Evolutionary conservation across 2,113 vertebrate genomes (phyloP), one percentile per base, ranked within the genome.

Genomic region (Procavia capensis): DNA sequence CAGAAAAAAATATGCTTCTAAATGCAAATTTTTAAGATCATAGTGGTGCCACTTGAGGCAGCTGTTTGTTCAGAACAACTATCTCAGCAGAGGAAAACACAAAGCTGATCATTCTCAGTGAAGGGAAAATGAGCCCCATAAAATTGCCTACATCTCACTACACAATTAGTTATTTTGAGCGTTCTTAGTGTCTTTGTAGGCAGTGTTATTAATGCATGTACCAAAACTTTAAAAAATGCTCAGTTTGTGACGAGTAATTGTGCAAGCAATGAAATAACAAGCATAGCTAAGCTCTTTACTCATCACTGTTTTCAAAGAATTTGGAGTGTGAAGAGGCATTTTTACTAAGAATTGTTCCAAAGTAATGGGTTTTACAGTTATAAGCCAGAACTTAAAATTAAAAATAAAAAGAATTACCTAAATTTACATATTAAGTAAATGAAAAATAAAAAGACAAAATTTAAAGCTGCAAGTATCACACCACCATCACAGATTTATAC

Each of bases 21-120:
- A 92, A 86, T 47, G 1, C 19, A 84, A 34, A 39, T 85, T 94
- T 14, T 81, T 82, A 83, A 90, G 88, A 88, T 95, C 4, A 81
- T 90, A 22, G 16, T 92, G 86, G 57, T 88, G 70, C 78, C 61
- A 78, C 31, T 66, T 0, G 13, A 74, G 29, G 76, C 90, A 92
- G 13, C 1, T 34, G 16, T 95, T 84, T 90, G 66, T 50, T 88
- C n/a, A 47, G 20, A 78, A 79, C 29, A 90, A 54, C 66, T 81
- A 57, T 80, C 36, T 82, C 57, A 27, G 27, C 14, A 85, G 27
- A 89, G 43, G 17, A 70, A 80, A 75, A 63, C 25, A 85, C 2
- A 94, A 89, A 89, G 16, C 1, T 39, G 79, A 19, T 68, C 45
- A 45, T 74, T 70, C 22, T 91, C 59, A 70, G 22, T 88, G 74